Evolutionary conservation across 2,113 vertebrate species (phyloP), one percentile per base, ranked within the genome.

Genomic region (Lophius piscatorius): DNA sequence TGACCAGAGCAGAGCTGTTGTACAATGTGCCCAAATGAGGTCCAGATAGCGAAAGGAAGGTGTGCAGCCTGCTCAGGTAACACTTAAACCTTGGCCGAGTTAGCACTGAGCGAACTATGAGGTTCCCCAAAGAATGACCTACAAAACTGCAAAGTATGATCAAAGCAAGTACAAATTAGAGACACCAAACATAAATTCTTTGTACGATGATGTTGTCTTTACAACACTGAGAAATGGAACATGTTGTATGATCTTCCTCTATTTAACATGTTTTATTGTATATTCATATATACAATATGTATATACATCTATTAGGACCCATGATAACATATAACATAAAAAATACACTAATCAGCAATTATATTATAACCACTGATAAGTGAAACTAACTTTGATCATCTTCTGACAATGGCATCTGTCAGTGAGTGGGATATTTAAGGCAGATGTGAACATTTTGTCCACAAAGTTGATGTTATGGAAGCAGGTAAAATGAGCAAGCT

Each of bases 1-100:
- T 99, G 80, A 99, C 97, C 61, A 99, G 92, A 74, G 97, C 93
- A 58, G 97, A 99, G 88, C 95, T 99, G 89, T 99, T 99, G 85
- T 99, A 99, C 42, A 99, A 89, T 2, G 97, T 99, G 69, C 97
- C 97, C 31, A 99, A 93, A 76, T 99, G 97, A 81, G 97, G 97
- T 74, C 97, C 97, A 80, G 96, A 98, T 24, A 99, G 92, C 38
- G 97, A 99, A 0, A 98, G 92, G 86, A 99, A 99, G 26, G 97
- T 99, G 64, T 99, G 94, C 76, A 99, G 92, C 77, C 93, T 94
- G 91, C 80, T 92, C 88, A 99, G 94, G 91, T 98, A 99, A 92
- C 92, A 96, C 75, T 95, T 97, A 86, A 99, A 99, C 73, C 95
- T 92, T 71, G 94, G 95, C 77, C 96, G 93, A 46, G 95, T 96